Evolutionary conservation across 2,888 invertebrate species (phyloP), one percentile per base, ranked within the genome.

Genomic region (Hypercompe scribonia): DNA sequence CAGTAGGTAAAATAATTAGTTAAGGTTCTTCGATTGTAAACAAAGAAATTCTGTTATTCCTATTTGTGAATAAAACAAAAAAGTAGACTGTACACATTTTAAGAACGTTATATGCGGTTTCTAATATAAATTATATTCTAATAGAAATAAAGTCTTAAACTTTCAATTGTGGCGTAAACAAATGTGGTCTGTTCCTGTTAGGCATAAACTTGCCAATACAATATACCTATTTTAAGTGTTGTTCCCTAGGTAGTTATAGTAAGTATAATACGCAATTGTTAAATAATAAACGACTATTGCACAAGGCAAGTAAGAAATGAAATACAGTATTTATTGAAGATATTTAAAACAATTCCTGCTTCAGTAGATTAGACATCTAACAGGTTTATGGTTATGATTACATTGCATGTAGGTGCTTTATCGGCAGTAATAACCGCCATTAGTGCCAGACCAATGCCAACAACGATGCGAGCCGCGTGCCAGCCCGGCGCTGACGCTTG

Each of bases 341-440:
- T 31, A 24, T 46, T 46, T 46, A 33, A 66, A 31, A 24, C 24
- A 61, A 61, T 61, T 31, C 31, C 31, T 15, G 18, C 5, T 66
- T 8, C 31, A 24, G 42, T 66, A 66, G 21, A 46, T 72, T 77
- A 70, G 68, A 76, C 70, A 70, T 42, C 84, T 71, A 80, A 84
- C 71, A 68, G 75, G 81, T 85, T 61, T 31, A 88, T 88, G 81
- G 84, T 85, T 85, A 84, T 91, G 90, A 61, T 92, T 90, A 91
- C 90, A 39, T 92, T 90, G 91, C 89, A 90, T 86, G 84, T 82
- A 79, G n/a, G n/a, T n/a, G n/a, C 87, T 90, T 90, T 90, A 91
- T 88, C 87, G 84, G 80, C 87, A 82, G 87, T 90, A 85, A 89
- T 87, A 88, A 86, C 84, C 79, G 87, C 85, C 86, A 85, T 85